phyloP scores from a whole-genome alignment of 2,113 vertebrate species.

The Zosterops pallidus region DNA sequence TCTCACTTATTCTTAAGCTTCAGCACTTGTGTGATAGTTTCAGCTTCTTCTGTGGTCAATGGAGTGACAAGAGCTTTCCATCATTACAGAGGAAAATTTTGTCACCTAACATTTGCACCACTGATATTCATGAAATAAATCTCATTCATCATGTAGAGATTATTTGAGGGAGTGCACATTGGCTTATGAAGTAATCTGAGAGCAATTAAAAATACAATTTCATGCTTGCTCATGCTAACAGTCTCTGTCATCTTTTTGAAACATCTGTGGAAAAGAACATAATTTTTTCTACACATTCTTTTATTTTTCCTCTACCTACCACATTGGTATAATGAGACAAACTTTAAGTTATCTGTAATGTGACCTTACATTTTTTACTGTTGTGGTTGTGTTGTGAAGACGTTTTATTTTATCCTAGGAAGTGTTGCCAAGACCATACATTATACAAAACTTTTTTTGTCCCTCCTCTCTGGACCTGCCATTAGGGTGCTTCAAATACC shows the following conservation, averaged over 20 bases:
- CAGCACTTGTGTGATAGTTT: background rate
- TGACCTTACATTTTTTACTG: background rate
- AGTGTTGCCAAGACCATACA: background rate
- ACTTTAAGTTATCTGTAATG: background rate
- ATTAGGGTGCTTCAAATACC: background rate
- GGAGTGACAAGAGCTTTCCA: background rate
- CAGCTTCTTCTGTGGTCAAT: background rate
- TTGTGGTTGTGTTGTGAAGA: background rate
- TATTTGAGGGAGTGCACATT: background rate
- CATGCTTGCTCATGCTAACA: background rate
- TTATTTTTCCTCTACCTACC: background rate
- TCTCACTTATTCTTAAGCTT: background rate
- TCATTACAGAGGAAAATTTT: background rate
- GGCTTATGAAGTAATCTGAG: background rate
- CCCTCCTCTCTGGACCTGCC: background rate
- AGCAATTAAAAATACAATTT: background rate
- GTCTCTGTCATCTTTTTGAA: background rate
- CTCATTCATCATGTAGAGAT: accelerated
- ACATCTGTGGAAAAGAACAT: background rate
- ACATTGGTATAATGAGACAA: background rate
- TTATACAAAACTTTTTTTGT: background rate
- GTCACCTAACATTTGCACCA: background rate
- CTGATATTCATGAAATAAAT: background rate
- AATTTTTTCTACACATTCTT: background rate
- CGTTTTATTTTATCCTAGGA: background rate